Evolutionary conservation across 1,140 invertebrate genomes (phyloP), one percentile per base, ranked within the genome.

Genomic region (Drusus annulatus): DNA sequence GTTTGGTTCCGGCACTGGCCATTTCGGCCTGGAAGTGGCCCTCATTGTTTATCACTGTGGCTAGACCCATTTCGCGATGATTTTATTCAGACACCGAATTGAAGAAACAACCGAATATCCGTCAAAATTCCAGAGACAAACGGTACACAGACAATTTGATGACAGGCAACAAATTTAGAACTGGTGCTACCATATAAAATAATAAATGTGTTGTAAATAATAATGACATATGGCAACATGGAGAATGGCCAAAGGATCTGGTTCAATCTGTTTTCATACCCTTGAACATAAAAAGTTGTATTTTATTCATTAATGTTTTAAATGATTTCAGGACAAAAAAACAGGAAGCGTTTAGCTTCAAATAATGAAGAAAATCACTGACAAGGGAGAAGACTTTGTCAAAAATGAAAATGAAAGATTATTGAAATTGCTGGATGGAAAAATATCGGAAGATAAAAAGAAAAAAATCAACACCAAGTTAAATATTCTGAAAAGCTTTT

Each of bases 401-500:
- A 89, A 92, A 74, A 92, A 92, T 36, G 97, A 99, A 92, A 91
- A 93, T 50, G 92, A 93, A 63, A 89, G 97, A 85, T 89, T 99
- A 6, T 93, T 95, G 79, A 97, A 97, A 82, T 88, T 99, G 65
- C 88, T 95, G 45, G 90, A 87, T 60, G 94, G 94, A 17, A 98
- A 98, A 91, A 87, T 98, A n/a, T 94, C 95, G 3, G 92, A 94
- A 69, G 94, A 96, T 77, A 99, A 99, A 89, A 97, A 96, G 86
- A 91, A 93, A 81, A 93, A 96, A 86, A 91, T 99, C 84, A 92
- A 93, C 78, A 91, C 93, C 8, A 92, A 94, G 86, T 86, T 97
- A 23, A 98, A 98, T 86, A 97, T 99, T 88, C 88, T 99, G 60
- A 93, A 96, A 84, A 94, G 95, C 31, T 98, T 99, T 86, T 87